phyloP scores from a whole-genome alignment of 2,888 invertebrate genomes.

The Capitulum mitella region DNA sequence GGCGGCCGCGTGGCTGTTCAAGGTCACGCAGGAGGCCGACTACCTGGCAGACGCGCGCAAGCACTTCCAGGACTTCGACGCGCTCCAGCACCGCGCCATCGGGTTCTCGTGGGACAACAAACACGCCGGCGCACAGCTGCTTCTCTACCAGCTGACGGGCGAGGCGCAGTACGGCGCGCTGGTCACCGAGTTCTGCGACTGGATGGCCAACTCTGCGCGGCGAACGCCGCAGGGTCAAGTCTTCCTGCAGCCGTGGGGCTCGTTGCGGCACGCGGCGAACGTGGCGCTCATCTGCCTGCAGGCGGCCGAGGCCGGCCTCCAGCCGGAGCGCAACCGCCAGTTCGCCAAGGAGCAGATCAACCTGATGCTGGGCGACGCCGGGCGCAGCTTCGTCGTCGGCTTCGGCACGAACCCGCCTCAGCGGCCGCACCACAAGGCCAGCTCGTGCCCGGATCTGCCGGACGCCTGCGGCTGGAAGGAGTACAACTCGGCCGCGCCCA shows the following conservation, averaged over 20 bases:
- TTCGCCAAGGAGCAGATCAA: slow-evolving; percentile 52
- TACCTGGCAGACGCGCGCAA: slow-evolving; percentile 48
- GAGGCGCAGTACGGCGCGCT: slow-evolving; percentile 45
- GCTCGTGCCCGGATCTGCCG: slow-evolving; percentile 51
- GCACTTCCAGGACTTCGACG: slow-evolving; percentile 28
- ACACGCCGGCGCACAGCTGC: slow-evolving; percentile 48
- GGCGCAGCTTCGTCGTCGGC: slow-evolving; percentile 52
- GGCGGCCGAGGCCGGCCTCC: slow-evolving; percentile 39
- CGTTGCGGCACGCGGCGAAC: slow-evolving; percentile 52
- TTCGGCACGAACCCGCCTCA: slow-evolving; percentile 51
- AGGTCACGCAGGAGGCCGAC: slow-evolving; percentile 47
- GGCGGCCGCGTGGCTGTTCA: slow-evolving; percentile 53
- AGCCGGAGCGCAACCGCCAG: slow-evolving; percentile 42
- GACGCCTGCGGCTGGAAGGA: slow-evolving; percentile 49
- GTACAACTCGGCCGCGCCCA: slow-evolving; percentile 45
- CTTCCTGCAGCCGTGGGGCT: slow-evolving; percentile 51
- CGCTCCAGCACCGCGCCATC: slow-evolving; percentile 42
- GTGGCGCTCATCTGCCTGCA: slow-evolving; percentile 51
- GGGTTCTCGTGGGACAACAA: slow-evolving; percentile 53
- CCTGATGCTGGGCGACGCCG: slow-evolving; percentile 51
- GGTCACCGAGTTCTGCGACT: slow-evolving; percentile 49
- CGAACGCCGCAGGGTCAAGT: slow-evolving; percentile 51
- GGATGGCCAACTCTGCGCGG: slow-evolving; percentile 46
- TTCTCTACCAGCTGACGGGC: slow-evolving; percentile 48
- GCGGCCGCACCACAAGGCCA: slow-evolving; percentile 52